A percentile compares a stretch with the other conserved stretches of the same genome.
phyloP scores from a whole-genome alignment of 2,888 invertebrate genomes.

The Rhagophthalmus giganteus region DNA sequence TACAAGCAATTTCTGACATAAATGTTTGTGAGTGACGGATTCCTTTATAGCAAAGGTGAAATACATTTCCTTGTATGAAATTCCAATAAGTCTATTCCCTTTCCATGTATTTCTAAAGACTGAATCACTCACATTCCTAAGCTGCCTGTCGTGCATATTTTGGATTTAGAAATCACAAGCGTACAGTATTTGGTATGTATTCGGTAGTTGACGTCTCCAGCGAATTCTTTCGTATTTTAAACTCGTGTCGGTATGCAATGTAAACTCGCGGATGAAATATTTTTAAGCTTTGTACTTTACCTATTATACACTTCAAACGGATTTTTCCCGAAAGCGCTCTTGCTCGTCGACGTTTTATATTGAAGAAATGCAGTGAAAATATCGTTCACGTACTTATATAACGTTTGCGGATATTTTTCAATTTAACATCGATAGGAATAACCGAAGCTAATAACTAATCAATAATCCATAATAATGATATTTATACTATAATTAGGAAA shows the following conservation, averaged over 20 bases:
- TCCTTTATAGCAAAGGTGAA: slow-evolving; percentile 9
- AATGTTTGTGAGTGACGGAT: slow-evolving; percentile 11
- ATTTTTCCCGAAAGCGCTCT: too few species aligned
- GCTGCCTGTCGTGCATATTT: slow-evolving; percentile 14
- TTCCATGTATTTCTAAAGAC: slow-evolving; percentile 16
- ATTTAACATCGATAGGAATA: too few species aligned
- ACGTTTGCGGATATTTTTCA: too few species aligned
- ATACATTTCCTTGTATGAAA: slow-evolving; percentile 16
- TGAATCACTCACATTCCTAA: slow-evolving; percentile 18
- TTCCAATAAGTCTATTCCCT: slow-evolving; percentile 14
- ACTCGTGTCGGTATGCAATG: slow-evolving; percentile 19
- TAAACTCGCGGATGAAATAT: slow-evolving; percentile 28
- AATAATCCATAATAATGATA: too few species aligned
- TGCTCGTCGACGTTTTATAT: too few species aligned
- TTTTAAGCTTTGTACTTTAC: slow-evolving; percentile 29
- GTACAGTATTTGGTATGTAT: slow-evolving; percentile 7
- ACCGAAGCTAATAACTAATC: too few species aligned
- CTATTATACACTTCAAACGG: slow-evolving; percentile 29
- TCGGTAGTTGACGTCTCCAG: slow-evolving; percentile 14
- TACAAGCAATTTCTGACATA: slow-evolving; percentile 2
- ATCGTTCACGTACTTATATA: too few species aligned
- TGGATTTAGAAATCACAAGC: slow-evolving; percentile 17
- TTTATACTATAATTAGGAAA: too few species aligned
- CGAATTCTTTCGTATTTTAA: slow-evolving; percentile 18
- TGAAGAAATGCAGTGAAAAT: too few species aligned